These are phyloP conservation scores for Amphipoea lucens DNA, from an alignment of 2,888 invertebrate genomes.

Conservation along the genomic window DNA sequence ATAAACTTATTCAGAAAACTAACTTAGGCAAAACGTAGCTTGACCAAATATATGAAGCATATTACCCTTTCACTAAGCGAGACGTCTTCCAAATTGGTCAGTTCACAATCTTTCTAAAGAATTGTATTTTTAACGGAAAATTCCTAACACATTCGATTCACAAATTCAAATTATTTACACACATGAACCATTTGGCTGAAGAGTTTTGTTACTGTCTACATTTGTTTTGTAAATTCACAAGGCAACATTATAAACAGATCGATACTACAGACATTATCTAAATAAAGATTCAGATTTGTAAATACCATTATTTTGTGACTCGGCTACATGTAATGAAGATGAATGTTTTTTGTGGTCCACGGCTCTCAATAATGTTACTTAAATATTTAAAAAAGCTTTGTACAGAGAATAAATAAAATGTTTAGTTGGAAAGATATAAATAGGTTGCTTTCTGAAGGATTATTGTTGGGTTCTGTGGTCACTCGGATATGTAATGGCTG, in stretches of 20 bases:
- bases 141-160: conserved; percentile 12
- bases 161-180: conserved; percentile 27
- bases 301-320: conserved; percentile 49
- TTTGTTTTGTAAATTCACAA: conserved; percentile 32
- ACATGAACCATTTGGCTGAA: conserved; percentile 26
- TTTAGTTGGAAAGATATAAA: background rate
- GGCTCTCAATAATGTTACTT: conserved; percentile 15
- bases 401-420: conserved; percentile 10
- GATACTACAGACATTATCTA: conserved; percentile 38
- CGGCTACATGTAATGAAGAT: conserved; percentile 44
- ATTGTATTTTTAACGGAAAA: conserved; percentile 13
- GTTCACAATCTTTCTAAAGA: background rate
- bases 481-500: background rate
- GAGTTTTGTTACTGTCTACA: conserved; percentile 43
- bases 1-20: background rate
- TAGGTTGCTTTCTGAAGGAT: conserved; percentile 2
- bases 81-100: background rate
- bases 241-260: conserved; percentile 33
- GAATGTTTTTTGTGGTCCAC: conserved; percentile 26
- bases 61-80: background rate
- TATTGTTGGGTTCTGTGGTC: background rate
- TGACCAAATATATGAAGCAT: too few species aligned
- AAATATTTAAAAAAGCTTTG: conserved; percentile 37
- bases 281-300: conserved; percentile 54
- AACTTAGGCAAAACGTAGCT: background rate